Conservation (phyloP, 2,113 vertebrate genomes). For the Tachycineta bicolor region DNA sequence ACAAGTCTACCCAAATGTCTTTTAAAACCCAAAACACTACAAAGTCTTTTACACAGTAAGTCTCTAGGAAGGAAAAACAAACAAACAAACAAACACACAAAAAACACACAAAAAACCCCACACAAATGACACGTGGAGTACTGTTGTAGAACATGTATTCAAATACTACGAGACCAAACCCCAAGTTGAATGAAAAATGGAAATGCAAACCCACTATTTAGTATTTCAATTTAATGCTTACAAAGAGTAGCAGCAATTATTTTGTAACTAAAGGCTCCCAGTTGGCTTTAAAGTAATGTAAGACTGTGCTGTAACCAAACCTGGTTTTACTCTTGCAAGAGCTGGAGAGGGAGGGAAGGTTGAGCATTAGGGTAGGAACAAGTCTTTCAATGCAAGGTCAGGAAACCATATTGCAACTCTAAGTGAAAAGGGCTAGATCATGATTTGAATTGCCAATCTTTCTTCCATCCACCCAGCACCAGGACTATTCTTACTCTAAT, state of each 20-base stretch:
- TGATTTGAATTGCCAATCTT: background rate
- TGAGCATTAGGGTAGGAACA: background rate
- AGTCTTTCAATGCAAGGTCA: background rate
- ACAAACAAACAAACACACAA: background rate
- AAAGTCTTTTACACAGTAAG: background rate
- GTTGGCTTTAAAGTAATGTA: background rate
- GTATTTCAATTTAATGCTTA: background rate
- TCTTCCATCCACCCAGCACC: background rate
- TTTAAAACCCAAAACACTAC: background rate
- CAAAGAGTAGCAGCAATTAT: background rate
- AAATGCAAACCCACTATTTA: background rate
- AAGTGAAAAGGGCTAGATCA: background rate
- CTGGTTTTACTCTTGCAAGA: background rate
- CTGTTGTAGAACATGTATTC: background rate
- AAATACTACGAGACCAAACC: background rate
- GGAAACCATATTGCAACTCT: background rate
- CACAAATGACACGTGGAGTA: background rate
- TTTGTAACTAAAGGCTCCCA: background rate
- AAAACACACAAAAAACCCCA: background rate
- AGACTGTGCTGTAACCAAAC: background rate
- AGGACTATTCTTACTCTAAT: background rate
- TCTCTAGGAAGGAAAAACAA: background rate
- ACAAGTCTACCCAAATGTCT: background rate
- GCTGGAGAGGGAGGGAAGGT: background rate
- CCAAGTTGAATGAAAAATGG: background rate